Conservation (phyloP, 2,797 vertebrate species). For the Sorex maritimensis region DNA sequence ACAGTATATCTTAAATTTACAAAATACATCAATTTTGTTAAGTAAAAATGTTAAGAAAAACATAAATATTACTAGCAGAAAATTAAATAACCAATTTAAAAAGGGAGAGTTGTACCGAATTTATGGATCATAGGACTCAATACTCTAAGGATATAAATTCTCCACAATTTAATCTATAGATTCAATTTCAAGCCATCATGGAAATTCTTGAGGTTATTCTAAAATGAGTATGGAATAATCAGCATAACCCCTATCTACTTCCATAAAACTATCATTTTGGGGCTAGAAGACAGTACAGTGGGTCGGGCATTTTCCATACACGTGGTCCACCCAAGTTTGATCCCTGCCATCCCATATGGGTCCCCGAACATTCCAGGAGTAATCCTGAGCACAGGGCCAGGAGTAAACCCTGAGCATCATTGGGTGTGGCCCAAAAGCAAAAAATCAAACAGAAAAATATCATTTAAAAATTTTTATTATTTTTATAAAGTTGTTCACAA, state of each 20-base stretch:
- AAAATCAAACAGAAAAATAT: no score
- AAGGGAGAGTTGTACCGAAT: neutral
- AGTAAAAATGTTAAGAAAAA: neutral
- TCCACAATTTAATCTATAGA: neutral
- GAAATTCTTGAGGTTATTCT: neutral
- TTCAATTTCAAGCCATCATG: neutral
- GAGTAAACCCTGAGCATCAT: no score
- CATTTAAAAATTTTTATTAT: no score
- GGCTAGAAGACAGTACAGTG: no score
- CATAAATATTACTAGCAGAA: neutral
- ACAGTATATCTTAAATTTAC: neutral
- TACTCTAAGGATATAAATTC: neutral
- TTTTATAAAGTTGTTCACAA: no score
- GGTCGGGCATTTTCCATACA: no score
- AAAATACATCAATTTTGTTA: neutral
- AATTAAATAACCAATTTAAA: neutral
- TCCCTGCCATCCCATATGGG: no score
- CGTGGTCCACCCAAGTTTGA: no score
- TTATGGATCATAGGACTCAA: neutral
- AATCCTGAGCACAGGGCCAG: no score
- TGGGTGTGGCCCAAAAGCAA: no score
- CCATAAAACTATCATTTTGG: neutral
- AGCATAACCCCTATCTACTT: neutral
- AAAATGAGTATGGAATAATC: neutral
- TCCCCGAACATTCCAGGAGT: no score